phyloP scores from a whole-genome alignment of 2,888 invertebrate genomes.

The Chrysotoxum bicinctum region DNA sequence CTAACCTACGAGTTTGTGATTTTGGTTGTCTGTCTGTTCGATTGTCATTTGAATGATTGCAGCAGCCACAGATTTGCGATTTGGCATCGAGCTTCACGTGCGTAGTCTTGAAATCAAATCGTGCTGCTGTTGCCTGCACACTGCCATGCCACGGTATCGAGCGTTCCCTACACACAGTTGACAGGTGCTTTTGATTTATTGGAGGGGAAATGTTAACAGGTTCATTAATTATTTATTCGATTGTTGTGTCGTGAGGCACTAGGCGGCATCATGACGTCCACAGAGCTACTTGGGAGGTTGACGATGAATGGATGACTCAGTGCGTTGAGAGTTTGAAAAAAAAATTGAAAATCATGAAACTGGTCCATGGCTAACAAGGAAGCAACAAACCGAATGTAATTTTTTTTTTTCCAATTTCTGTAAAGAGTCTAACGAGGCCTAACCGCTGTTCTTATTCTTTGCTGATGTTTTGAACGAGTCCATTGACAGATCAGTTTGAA shows the following conservation, averaged over 20 bases:
- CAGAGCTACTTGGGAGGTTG: conserved; percentile 7
- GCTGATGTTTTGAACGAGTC: neutral
- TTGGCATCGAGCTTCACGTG: conserved; percentile 44
- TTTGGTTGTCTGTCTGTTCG: conserved; percentile 42
- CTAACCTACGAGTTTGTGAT: conserved; percentile 37
- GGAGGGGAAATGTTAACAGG: conserved; percentile 40
- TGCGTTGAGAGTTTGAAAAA: neutral
- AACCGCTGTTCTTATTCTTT: neutral
- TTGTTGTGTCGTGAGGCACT: conserved; percentile 30
- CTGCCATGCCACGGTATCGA: neutral
- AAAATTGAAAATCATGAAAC: conserved; percentile 16
- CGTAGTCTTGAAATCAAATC: conserved; percentile 22
- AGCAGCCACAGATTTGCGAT: conserved; percentile 36
- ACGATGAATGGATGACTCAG: conserved; percentile 12
- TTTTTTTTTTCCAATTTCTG: neutral
- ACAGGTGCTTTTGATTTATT: conserved; percentile 65
- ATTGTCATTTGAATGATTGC: conserved; percentile 51
- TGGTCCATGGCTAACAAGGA: conserved; percentile 16
- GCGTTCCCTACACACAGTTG: conserved; percentile 39
- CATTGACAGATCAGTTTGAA: conserved; percentile 8
- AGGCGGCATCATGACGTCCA: conserved; percentile 23
- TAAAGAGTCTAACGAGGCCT: neutral
- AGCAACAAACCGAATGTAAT: neutral
- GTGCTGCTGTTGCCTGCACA: neutral
- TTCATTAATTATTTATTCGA: conserved; percentile 67